Percentiles rank a stretch among this genome's conserved stretches.
phyloP scores from a whole-genome alignment of 2,797 vertebrate species.

The Phylloscopus collybita region DNA sequence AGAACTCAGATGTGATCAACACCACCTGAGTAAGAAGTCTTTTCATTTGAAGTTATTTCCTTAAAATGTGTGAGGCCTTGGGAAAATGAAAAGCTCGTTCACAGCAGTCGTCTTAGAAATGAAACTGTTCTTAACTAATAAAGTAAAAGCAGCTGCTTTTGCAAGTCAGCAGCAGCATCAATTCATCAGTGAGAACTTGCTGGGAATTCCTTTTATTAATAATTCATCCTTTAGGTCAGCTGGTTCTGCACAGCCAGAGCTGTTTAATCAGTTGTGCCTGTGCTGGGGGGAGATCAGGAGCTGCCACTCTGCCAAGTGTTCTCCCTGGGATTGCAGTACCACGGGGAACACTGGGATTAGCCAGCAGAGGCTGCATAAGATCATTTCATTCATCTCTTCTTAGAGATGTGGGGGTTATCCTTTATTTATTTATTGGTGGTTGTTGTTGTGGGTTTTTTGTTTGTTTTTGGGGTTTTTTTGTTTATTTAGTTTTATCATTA shows the following conservation, averaged over 20 bases:
- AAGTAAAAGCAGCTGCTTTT: neutral
- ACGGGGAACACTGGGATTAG: fast-evolving
- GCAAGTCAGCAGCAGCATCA: neutral
- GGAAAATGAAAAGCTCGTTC: neutral
- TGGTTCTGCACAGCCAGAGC: neutral
- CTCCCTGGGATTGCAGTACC: neutral
- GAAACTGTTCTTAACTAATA: neutral
- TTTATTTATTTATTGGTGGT: too few species aligned
- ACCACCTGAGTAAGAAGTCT: neutral
- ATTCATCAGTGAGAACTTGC: neutral
- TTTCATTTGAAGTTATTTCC: neutral
- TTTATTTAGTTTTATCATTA: neutral
- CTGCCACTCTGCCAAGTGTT: neutral
- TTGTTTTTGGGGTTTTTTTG: neutral
- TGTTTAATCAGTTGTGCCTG: neutral
- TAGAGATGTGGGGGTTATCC: fast-evolving
- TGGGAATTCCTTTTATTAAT: neutral
- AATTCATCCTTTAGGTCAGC: neutral
- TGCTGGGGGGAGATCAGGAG: neutral
- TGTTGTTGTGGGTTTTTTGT: too few species aligned
- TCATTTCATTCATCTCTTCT: neutral
- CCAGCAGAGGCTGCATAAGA: neutral
- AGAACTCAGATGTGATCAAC: neutral
- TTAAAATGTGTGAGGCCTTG: neutral
- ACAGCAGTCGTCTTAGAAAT: neutral